These are phyloP conservation scores for Peromyscus leucopus DNA, from an alignment of 2,113 vertebrate species.

Conservation along the genomic window DNA sequence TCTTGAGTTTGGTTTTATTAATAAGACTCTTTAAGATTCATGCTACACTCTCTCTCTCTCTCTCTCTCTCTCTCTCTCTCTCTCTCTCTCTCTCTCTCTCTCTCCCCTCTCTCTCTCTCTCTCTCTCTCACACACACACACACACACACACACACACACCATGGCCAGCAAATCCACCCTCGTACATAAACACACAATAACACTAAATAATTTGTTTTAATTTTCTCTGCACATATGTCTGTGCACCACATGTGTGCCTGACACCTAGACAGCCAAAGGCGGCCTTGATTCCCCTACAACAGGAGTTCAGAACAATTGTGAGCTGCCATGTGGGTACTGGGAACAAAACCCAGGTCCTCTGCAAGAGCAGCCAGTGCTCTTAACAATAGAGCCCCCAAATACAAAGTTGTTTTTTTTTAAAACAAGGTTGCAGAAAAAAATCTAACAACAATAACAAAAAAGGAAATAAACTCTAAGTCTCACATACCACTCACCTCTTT, in stretches of 20 bases:
- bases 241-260: not conserved
- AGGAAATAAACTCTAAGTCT: not conserved
- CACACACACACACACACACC: too few relatives aligned
- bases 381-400: not conserved
- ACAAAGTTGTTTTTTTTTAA: too few relatives aligned
- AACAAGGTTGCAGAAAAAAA: not conserved
- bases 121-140: too few relatives aligned
- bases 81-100: too few relatives aligned
- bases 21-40: too few relatives aligned
- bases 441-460: not conserved
- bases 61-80: too few relatives aligned
- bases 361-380: not conserved
- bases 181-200: not conserved
- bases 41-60: too few relatives aligned
- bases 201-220: not conserved
- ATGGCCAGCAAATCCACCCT: not conserved
- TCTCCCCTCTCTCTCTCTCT: too few relatives aligned
- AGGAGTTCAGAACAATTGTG: not conserved
- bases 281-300: not conserved
- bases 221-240: not conserved
- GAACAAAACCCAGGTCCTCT: not conserved
- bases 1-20: too few relatives aligned
- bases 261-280: not conserved
- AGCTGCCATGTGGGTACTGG: not conserved
- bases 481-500: not conserved